A percentile compares a stretch with the other conserved stretches of the same genome.
phyloP scores from a whole-genome alignment of 2,888 invertebrate genomes.

The Molorchus minor region DNA sequence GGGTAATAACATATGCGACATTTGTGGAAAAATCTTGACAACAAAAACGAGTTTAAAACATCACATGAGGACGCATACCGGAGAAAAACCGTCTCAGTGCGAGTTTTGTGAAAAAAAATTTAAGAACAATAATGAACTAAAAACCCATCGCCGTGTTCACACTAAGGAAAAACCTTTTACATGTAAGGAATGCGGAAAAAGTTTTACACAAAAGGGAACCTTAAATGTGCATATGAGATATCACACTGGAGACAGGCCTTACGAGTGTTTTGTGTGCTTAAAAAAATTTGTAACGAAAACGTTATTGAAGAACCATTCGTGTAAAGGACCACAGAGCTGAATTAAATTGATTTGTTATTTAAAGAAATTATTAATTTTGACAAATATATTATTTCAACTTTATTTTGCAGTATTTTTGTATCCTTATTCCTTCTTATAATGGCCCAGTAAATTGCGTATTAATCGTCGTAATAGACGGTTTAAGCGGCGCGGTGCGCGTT shows the following conservation, averaged over 20 bases:
- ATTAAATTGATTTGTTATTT: too few species aligned
- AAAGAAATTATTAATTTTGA: too few species aligned
- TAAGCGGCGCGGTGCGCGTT: too few species aligned
- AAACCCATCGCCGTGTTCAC: conserved; percentile 51
- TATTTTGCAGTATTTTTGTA: too few species aligned
- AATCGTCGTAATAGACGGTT: too few species aligned
- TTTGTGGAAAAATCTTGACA: conserved; percentile 57
- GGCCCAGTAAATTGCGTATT: too few species aligned
- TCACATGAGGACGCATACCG: conserved; percentile 51
- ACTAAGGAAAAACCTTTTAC: conserved; percentile 63
- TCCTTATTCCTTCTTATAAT: too few species aligned
- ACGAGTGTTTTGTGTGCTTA: conserved; percentile 54
- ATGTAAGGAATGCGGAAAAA: conserved; percentile 66
- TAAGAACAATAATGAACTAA: conserved; percentile 59
- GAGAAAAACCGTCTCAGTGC: conserved; percentile 43
- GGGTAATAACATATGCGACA: conserved; percentile 53
- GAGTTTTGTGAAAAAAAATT: conserved; percentile 57
- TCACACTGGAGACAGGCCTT: conserved; percentile 56
- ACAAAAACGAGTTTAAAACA: conserved; percentile 61
- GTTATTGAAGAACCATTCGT: conserved; percentile 50
- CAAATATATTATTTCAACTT: too few species aligned
- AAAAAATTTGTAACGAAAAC: conserved; percentile 38
- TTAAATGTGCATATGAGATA: conserved; percentile 62
- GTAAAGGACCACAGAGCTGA: neutral
- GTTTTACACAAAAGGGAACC: conserved; percentile 66